Conservation (phyloP, 1,140 invertebrate species). For the Sinella curviseta region DNA sequence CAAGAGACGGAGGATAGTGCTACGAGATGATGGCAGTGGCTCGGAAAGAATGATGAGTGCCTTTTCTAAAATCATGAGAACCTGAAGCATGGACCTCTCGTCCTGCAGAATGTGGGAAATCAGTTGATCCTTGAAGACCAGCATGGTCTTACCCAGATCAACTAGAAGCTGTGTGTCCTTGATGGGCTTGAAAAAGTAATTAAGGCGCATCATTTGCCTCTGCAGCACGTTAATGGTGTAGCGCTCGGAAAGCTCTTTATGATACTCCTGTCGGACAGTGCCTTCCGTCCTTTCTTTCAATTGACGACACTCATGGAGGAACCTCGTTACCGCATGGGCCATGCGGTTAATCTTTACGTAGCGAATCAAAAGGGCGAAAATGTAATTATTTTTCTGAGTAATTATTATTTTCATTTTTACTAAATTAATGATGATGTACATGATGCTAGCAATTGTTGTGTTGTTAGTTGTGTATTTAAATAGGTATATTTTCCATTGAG, state of each 20-base stretch:
- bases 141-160: neutral
- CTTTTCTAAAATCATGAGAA: neutral
- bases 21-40: neutral
- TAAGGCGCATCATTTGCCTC: slow-evolving; percentile 6
- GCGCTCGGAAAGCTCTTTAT: neutral
- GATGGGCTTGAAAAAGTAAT: slow-evolving; percentile 24
- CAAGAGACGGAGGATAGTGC: neutral
- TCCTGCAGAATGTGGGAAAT: neutral
- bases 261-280: neutral
- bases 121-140: neutral
- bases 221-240: neutral
- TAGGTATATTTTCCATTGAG: too few species aligned
- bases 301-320: too few species aligned
- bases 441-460: too few species aligned
- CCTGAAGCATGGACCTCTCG: neutral
- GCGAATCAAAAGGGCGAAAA: too few species aligned
- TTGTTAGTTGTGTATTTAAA: too few species aligned
- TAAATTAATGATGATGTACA: too few species aligned
- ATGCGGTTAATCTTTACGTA: too few species aligned
- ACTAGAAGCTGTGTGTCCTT: neutral
- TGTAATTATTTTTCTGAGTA: too few species aligned
- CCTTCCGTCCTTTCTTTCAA: too few species aligned
- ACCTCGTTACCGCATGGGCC: too few species aligned
- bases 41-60: neutral
- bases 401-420: too few species aligned